Base-by-base conservation (phyloP, 2,113 vertebrate species). In the Sigmodon hispidus region DNA sequence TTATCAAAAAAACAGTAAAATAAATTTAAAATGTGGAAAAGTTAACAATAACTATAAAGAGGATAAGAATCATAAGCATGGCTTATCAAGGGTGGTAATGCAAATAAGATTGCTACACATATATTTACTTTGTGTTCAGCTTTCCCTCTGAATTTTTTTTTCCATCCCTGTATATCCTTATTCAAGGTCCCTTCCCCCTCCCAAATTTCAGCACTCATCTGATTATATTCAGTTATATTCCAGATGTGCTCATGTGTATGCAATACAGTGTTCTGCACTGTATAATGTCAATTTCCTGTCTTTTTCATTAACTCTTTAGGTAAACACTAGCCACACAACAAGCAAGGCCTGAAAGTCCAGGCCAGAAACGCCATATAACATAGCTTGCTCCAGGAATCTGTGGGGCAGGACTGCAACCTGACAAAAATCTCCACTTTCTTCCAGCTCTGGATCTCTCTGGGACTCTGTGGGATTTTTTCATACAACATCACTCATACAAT, bases 391-490 rank as follows among this genome's bases (percentile, higher is more conserved):
- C 7, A 1, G 31, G 90, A 19, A 50, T 3, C 0, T 3, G 6
- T 5, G 2, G 87, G 90, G 5, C 61, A 65, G 63, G 90, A 31
- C 24, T 5, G 17, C 0, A 3, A 24, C 45, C 36, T 0, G 0
- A 48, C 55, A 69, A 36, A 48, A 43, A 19, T 63, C 76, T 80
- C 90, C 36, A 3, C 61, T 57, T 92, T 34, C 36, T 22, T 67
- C 52, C 26, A 24, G 48, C 55, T 93, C 7, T 12, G 2, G 36
- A 24, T 24, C n/a, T 83, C 34, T 0, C 22, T 69, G 57, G 72
- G 19, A 63, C 0, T 15, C 36, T 15, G 12, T n/a, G 16, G 4
- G 15, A 11, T 36, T 69, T 52, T 76, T 40, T 29, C 11, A 0
- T 50, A 16, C 15, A 75, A 6, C 22, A 45, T 81, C 45, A 40